Evolutionary conservation across 2,888 invertebrate species (phyloP).

Genomic region (Cephus spinipes): DNA sequence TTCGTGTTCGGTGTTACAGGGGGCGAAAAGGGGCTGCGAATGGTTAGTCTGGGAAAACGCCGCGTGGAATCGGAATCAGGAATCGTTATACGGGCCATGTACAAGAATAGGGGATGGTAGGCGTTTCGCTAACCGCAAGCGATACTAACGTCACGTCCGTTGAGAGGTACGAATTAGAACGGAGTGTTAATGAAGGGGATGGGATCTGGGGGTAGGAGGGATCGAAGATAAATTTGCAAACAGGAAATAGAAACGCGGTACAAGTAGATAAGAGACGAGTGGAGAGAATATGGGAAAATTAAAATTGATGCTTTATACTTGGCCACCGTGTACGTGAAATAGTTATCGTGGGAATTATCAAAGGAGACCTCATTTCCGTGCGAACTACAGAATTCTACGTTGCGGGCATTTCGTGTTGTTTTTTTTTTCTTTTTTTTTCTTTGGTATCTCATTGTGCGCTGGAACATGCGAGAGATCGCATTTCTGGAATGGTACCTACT

Average conservation of each 20-base stretch:
- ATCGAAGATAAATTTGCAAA: neutral
- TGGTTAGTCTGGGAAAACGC: neutral
- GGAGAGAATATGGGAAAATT: too few species aligned
- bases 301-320: neutral
- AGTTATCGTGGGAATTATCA: slow-evolving; percentile 34
- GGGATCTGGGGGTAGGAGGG: neutral
- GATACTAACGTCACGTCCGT: neutral
- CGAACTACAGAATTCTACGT: neutral
- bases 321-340: neutral
- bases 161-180: neutral
- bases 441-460: neutral
- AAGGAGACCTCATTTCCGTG: slow-evolving; percentile 15
- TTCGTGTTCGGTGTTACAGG: neutral
- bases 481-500: neutral
- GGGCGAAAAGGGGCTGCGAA: neutral
- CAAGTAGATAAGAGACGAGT: neutral
- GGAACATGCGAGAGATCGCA: neutral
- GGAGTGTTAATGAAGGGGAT: neutral
- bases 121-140: neutral
- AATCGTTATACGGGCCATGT: neutral
- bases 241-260: neutral
- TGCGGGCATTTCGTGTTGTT: neutral
- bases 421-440: too few species aligned
- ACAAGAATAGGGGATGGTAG: neutral
- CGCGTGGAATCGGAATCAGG: neutral